Percentiles rank a stretch among this genome's conserved stretches.
Conservation (phyloP, 2,888 invertebrate genomes). For the Eristalinus aeneus region DNA sequence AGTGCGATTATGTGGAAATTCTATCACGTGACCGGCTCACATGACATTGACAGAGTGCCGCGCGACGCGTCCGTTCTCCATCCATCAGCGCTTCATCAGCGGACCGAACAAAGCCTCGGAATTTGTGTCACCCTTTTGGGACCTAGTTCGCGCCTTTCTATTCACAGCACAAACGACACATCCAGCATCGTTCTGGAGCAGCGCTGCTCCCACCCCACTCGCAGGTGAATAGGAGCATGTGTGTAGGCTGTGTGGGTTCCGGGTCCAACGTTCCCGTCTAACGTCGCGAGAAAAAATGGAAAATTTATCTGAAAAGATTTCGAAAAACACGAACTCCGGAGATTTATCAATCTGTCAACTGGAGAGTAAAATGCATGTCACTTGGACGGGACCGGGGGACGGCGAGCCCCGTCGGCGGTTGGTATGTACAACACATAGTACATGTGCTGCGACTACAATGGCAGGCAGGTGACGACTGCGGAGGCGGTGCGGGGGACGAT, state of each 20-base stretch:
- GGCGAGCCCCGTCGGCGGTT: conserved; percentile 1
- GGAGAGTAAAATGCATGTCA: conserved; percentile 70
- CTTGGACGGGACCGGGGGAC: conserved; percentile 33
- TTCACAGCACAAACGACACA: conserved; percentile 36
- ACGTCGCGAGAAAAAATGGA: conserved; percentile 2
- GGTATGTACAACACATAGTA: not conserved
- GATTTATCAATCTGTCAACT: conserved; percentile 71
- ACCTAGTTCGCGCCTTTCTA: conserved; percentile 44
- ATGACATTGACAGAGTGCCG: conserved; percentile 65
- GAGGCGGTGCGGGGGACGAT: not conserved
- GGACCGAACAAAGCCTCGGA: conserved; percentile 33
- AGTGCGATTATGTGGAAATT: conserved; percentile 61
- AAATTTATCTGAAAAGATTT: conserved; percentile 59
- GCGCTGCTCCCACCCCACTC: conserved; percentile 18
- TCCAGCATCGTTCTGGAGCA: conserved; percentile 30
- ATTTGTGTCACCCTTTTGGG: conserved; percentile 45
- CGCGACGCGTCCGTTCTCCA: conserved; percentile 25
- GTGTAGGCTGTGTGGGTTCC: not conserved
- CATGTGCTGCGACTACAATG: not conserved
- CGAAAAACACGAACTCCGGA: conserved; percentile 65
- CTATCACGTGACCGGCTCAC: conserved; percentile 46
- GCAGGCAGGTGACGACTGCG: not conserved
- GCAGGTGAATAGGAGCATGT: conserved; percentile 46
- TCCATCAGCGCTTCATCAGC: conserved; percentile 52
- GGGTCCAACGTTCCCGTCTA: not conserved